Percentiles rank a stretch among this genome's conserved stretches.
Conservation (phyloP, 2,113 vertebrate species). For the Gymnarchus niloticus region DNA sequence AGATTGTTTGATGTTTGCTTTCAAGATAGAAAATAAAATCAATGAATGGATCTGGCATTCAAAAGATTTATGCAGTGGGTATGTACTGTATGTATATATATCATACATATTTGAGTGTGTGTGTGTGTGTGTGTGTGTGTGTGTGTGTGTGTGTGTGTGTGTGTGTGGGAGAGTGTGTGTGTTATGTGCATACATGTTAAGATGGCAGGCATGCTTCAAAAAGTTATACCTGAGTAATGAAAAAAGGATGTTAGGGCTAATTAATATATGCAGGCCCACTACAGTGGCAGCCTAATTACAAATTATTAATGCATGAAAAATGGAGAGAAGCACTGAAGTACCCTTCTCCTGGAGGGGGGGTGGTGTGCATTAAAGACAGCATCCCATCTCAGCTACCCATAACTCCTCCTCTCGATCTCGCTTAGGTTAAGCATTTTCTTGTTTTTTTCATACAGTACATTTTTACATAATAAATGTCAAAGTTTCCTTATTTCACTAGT, state of each 20-base stretch:
- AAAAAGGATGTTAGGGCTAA: not conserved
- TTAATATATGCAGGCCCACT: not conserved
- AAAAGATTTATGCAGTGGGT: not conserved
- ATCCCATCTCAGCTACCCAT: not conserved
- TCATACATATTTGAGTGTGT: not conserved
- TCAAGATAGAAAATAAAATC: not conserved
- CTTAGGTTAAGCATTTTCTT: not conserved
- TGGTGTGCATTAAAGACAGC: not conserved
- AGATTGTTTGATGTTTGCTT: not conserved
- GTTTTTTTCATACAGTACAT: not conserved
- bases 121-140: too few species aligned
- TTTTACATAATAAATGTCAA: conserved; percentile 5
- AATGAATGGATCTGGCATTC: not conserved
- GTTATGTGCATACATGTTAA: not conserved
- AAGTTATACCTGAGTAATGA: not conserved
- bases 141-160: too few species aligned
- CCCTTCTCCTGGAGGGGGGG: not conserved
- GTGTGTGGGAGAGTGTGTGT: too few species aligned
- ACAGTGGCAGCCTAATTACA: conserved; percentile 9
- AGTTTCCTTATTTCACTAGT: not conserved
- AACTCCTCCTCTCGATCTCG: not conserved
- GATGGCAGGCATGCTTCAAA: not conserved
- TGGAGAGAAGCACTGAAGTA: not conserved
- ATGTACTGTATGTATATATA: not conserved
- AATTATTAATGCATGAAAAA: not conserved